These are phyloP conservation scores for Cromileptes altivelis DNA, from an alignment of 2,113 vertebrate genomes.

Conservation along the genomic window DNA sequence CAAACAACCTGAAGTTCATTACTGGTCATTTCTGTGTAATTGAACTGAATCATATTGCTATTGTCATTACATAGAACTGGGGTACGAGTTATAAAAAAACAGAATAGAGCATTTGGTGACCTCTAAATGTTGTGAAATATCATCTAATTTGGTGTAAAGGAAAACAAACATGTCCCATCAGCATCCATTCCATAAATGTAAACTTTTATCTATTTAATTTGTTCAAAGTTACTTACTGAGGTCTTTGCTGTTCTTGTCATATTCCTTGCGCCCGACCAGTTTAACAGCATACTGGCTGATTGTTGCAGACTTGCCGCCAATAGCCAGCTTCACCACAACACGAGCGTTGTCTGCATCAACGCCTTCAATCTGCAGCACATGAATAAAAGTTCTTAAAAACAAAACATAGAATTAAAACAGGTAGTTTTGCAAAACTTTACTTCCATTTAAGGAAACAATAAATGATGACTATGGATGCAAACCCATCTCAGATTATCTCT, in stretches of 20 bases:
- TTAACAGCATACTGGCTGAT: conserved; percentile 88
- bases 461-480: background rate
- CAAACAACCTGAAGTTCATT: background rate
- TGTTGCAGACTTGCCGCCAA: conserved; percentile 85
- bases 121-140: background rate
- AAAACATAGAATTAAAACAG: background rate
- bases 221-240: conserved; percentile 82
- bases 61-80: background rate
- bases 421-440: background rate
- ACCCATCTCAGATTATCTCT: background rate
- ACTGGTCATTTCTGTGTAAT: background rate
- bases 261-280: conserved; percentile 87
- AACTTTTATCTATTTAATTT: background rate
- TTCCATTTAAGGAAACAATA: background rate
- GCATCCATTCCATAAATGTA: background rate
- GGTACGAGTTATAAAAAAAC: no score
- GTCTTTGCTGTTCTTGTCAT: conserved; percentile 86
- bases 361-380: conserved; percentile 87
- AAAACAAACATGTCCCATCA: background rate
- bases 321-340: conserved; percentile 88
- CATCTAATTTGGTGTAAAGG: background rate
- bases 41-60: background rate
- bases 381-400: background rate
- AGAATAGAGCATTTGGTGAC: background rate
- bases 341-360: conserved; percentile 92